Evolutionary conservation across 2,797 vertebrate genomes (phyloP).

Genomic region (Arrhamphus sclerolepis): DNA sequence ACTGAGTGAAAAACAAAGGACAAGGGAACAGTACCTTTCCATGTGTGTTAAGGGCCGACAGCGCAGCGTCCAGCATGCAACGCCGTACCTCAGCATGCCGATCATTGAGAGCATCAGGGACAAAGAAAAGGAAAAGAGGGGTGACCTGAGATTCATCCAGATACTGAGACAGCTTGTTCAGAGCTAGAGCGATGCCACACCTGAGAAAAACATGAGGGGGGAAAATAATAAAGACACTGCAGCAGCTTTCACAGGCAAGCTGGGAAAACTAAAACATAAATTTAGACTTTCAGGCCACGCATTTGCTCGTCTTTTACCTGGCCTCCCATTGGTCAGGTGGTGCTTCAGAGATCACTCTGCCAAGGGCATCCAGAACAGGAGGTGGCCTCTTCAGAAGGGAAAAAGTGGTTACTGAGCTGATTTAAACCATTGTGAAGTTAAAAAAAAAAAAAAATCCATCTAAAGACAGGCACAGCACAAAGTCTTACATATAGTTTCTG

Average conservation of each 20-base stretch:
- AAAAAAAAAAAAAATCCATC: not conserved
- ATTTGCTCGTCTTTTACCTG: constrained; percentile 80
- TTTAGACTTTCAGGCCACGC: too few relatives aligned
- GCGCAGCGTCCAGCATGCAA: constrained; percentile 95
- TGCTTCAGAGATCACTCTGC: constrained; percentile 95
- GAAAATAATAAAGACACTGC: not conserved
- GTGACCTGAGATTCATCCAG: constrained; percentile 92
- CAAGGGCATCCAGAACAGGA: constrained; percentile 94
- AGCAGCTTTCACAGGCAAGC: accelerated
- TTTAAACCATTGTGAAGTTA: not conserved
- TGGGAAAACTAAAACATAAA: too few relatives aligned
- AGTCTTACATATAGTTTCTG: constrained; percentile 94
- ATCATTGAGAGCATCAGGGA: constrained; percentile 96
- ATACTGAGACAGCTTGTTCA: constrained; percentile 94
- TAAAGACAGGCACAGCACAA: not conserved
- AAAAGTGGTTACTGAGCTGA: not conserved
- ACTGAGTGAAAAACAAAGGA: too few relatives aligned
- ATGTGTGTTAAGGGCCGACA: constrained; percentile 93
- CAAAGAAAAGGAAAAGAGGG: constrained; percentile 96
- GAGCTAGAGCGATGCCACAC: constrained; percentile 93
- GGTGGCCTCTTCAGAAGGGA: constrained; percentile 86
- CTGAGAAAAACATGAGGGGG: constrained; percentile 62
- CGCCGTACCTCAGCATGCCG: constrained; percentile 92
- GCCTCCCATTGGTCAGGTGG: constrained; percentile 99
- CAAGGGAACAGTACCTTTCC: constrained; percentile 86